phyloP scores from a whole-genome alignment of 2,888 invertebrate species.

The Ethmia dodecea region DNA sequence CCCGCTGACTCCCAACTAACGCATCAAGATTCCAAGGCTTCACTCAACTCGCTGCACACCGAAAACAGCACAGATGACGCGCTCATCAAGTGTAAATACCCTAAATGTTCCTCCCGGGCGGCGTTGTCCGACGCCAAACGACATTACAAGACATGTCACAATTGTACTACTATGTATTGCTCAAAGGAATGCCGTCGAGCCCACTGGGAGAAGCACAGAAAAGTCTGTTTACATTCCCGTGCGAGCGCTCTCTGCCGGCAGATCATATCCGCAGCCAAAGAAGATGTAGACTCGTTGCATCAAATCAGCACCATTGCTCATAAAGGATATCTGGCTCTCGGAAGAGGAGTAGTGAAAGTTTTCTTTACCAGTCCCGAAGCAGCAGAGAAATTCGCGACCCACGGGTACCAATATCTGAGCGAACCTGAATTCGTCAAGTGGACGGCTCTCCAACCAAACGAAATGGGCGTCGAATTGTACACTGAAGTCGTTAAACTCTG shows the following conservation, averaged over 20 bases:
- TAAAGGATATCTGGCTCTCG: constrained; percentile 89
- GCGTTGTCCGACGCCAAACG: constrained; percentile 86
- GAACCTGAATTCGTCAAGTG: constrained; percentile 91
- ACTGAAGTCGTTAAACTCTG: constrained; percentile 91
- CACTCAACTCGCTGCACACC: constrained; percentile 63
- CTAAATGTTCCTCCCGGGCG: constrained; percentile 86
- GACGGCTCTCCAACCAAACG: constrained; percentile 90
- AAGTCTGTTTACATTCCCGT: constrained; percentile 92
- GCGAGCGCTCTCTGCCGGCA: constrained; percentile 93
- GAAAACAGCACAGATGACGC: constrained; percentile 72
- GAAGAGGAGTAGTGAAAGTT: constrained; percentile 94
- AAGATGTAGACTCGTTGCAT: constrained; percentile 84
- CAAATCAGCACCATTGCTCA: constrained; percentile 90
- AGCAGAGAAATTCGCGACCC: constrained; percentile 89
- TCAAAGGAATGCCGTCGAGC: constrained; percentile 92
- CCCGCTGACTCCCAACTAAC: constrained; percentile 49
- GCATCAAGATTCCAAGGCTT: constrained; percentile 62
- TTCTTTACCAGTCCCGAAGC: constrained; percentile 92
- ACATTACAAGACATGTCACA: constrained; percentile 94
- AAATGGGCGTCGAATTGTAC: constrained; percentile 92
- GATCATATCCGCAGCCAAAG: constrained; percentile 88
- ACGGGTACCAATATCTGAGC: constrained; percentile 86
- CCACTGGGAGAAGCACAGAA: constrained; percentile 96
- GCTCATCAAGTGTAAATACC: constrained; percentile 86
- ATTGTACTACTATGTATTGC: constrained; percentile 96